Evolutionary conservation across 1,140 invertebrate species (phyloP), one percentile per base, ranked within the genome.

Genomic region (Mylabris phalerata): DNA sequence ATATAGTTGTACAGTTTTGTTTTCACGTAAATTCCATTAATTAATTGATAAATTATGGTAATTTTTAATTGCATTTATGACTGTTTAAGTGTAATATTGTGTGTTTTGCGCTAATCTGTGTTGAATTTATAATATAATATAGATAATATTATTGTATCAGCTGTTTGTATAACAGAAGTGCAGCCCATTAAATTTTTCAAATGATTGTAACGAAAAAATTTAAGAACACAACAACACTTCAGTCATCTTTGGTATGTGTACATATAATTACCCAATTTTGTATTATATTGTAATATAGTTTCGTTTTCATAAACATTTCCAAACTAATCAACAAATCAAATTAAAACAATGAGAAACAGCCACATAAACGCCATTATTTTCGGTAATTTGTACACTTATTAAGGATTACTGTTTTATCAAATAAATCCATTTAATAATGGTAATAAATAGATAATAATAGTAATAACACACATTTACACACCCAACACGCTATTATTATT

Each of bases 271-370:
- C 60, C 61, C 46, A 32, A 58, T 69, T 68, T 68, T 71, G 71
- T 72, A 72, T 72, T 71, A 72, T 72, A 72, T 32, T 72, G 71
- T 72, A 72, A 72, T 71, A 72, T 72, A 72, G 69, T 72, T 72
- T 71, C 65, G 64, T 70, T 72, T 7, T 32, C 60, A 66, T 67
- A 32, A 66, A 68, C 63, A 70, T 70, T 68, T 67, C 67, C 64
- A 66, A 69, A 69, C 32, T 32, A 7, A 32, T 32, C 32, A 32
- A 32, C 4, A 32, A 32, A 32, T 2, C 7, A 19, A 19, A 5
- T 32, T 32, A 7, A 32, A 4, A 32, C 4, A 32, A 32, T 4
- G 7, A 32, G 2, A 32, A 32, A 4, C 65, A 67, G 64, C 64
- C 60, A 49, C 55, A 48, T 47, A 40, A 56, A 56, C 47, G 45